A percentile compares a stretch with the other conserved stretches of the same genome.
Evolutionary conservation across 2,113 vertebrate genomes (phyloP).

Genomic region (Erinaceus europaeus): DNA sequence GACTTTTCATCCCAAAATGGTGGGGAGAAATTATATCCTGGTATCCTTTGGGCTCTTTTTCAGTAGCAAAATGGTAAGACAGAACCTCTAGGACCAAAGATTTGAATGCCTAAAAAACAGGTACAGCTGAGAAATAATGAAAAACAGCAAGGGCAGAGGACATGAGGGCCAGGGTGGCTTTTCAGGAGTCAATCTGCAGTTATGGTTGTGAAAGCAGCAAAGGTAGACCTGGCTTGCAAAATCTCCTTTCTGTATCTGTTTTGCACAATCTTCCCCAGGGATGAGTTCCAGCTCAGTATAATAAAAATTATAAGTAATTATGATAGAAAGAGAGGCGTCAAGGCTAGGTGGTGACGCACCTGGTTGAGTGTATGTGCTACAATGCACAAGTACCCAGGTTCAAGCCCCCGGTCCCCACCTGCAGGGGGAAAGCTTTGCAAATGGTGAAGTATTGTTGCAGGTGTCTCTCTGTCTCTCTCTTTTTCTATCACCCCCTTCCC

Average conservation of each 20-base stretch:
- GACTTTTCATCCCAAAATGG: neutral
- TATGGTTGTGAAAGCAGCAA: neutral
- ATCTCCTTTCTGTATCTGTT: neutral
- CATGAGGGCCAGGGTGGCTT: neutral
- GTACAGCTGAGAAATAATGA: neutral
- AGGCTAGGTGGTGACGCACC: too few species aligned
- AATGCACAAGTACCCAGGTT: too few species aligned
- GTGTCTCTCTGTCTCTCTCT: too few species aligned
- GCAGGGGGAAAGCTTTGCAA: too few species aligned
- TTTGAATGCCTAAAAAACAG: neutral
- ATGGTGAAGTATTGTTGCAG: too few species aligned
- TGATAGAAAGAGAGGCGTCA: neutral
- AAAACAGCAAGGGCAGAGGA: neutral
- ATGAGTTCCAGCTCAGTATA: neutral
- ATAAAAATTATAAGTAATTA: neutral
- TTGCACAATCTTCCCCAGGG: neutral
- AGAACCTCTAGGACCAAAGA: neutral
- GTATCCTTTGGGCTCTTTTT: neutral
- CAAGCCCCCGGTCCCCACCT: too few species aligned
- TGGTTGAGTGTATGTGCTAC: too few species aligned
- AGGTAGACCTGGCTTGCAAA: neutral
- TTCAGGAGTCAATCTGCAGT: neutral
- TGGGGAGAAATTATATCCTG: neutral
- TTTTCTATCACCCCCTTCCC: too few species aligned
- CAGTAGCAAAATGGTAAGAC: neutral